Conservation (phyloP, 1,140 invertebrate genomes). For the Bombus pyrosoma region DNA sequence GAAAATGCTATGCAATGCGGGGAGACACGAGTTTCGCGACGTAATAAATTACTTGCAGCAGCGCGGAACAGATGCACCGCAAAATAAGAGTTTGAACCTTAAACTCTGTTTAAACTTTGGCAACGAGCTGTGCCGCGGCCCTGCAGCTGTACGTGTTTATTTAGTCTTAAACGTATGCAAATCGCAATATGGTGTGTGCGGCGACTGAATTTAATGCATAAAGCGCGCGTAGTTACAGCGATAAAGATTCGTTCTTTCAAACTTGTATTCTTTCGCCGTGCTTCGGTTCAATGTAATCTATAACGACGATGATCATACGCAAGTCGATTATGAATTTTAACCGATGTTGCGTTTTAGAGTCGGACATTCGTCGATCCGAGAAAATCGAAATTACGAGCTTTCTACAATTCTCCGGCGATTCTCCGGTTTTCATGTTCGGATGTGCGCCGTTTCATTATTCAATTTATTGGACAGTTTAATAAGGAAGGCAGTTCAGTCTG, state of each 20-base stretch:
- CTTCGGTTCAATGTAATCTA: too few species aligned
- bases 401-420: background rate
- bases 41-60: background rate
- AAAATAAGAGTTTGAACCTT: constrained; percentile 20
- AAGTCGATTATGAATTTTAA: too few species aligned
- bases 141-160: constrained; percentile 7
- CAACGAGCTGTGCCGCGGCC: background rate
- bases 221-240: too few species aligned
- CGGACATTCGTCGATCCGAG: background rate
- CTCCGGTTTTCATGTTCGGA: background rate
- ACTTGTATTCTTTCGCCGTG: too few species aligned
- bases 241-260: too few species aligned
- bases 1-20: background rate
- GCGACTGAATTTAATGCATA: background rate
- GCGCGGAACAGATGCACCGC: constrained; percentile 18
- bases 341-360: background rate
- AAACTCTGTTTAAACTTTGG: constrained; percentile 12
- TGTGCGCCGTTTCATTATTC: constrained; percentile 26
- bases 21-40: background rate
- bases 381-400: background rate
- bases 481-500: background rate
- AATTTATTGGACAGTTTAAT: constrained; percentile 40
- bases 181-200: background rate
- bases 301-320: too few species aligned
- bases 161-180: background rate